phyloP scores from a whole-genome alignment of 2,888 invertebrate genomes.

The Drosophila borborema region DNA sequence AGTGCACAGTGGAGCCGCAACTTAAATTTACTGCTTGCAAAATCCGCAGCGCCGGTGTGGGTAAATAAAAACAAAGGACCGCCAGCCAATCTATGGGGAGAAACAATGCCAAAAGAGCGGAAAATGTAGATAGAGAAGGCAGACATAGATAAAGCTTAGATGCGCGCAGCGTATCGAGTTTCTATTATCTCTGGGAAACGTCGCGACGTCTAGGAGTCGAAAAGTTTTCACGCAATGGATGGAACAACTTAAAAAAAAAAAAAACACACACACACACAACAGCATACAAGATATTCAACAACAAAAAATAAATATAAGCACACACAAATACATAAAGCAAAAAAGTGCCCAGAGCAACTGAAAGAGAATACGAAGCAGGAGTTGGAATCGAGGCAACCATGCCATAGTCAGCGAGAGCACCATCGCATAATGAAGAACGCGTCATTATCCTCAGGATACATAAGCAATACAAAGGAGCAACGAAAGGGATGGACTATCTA shows the following conservation, averaged over 20 bases:
- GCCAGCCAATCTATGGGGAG: slow-evolving; percentile 39
- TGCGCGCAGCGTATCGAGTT: slow-evolving; percentile 80
- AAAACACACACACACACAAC: slow-evolving; percentile 50
- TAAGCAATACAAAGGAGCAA: slow-evolving; percentile 68
- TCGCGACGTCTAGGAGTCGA: slow-evolving; percentile 81
- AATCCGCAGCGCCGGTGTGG: slow-evolving; percentile 68
- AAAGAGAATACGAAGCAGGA: slow-evolving; percentile 13
- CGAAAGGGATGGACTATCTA: slow-evolving; percentile 15
- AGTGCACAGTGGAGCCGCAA: slow-evolving; percentile 56
- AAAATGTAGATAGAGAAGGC: slow-evolving; percentile 50
- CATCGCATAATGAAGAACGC: slow-evolving; percentile 78
- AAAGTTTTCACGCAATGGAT: slow-evolving; percentile 71
- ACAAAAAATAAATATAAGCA: slow-evolving; percentile 48
- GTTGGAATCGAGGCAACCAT: slow-evolving; percentile 24
- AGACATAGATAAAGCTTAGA: slow-evolving; percentile 77
- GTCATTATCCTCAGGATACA: slow-evolving; percentile 80
- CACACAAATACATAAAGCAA: slow-evolving; percentile 56
- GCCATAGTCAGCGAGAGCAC: slow-evolving; percentile 43
- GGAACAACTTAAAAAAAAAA: slow-evolving; percentile 59
- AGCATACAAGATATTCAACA: slow-evolving; percentile 27
- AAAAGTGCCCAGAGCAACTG: slow-evolving; percentile 41
- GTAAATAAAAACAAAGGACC: slow-evolving; percentile 76
- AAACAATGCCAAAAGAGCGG: slow-evolving; percentile 77
- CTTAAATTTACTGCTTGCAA: slow-evolving; percentile 79
- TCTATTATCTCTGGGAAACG: slow-evolving; percentile 76